A percentile compares a stretch with the other conserved stretches of the same genome.
Conservation (phyloP, 2,888 invertebrate genomes). For the Tachina fera region DNA sequence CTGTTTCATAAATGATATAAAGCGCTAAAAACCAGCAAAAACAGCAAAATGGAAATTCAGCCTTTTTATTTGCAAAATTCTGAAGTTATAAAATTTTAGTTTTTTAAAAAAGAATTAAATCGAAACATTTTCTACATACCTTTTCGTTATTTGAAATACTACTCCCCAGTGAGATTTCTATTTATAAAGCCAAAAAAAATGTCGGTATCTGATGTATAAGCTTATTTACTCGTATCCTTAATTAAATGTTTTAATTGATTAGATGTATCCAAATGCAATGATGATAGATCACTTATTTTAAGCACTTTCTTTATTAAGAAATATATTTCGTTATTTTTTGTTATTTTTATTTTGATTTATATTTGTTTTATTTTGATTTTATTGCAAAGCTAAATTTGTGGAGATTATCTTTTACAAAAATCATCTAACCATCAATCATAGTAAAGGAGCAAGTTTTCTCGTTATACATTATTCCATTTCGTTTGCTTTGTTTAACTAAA, state of each 20-base stretch:
- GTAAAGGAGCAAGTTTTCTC: conserved; percentile 24
- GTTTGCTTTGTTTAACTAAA: neutral
- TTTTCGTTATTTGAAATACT: conserved; percentile 24
- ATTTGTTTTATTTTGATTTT: conserved; percentile 41
- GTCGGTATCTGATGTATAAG: conserved; percentile 18
- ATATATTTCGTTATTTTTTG: neutral
- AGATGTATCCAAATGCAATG: conserved; percentile 15
- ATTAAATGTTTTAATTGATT: conserved; percentile 49
- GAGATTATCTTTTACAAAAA: neutral
- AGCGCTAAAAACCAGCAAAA: no score
- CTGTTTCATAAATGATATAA: no score
- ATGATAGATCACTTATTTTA: conserved; percentile 27
- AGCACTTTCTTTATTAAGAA: conserved; percentile 10
- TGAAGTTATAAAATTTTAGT: neutral
- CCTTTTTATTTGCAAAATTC: no score
- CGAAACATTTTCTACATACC: conserved; percentile 3
- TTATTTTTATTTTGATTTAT: neutral
- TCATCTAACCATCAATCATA: conserved; percentile 50
- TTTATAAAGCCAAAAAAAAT: neutral
- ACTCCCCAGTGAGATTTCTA: conserved; percentile 12
- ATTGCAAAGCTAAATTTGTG: neutral
- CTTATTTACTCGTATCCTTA: conserved; percentile 41
- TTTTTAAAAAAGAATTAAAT: neutral
- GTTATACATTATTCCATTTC: neutral
- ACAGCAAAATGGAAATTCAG: no score